phyloP scores from a whole-genome alignment of 2,888 invertebrate genomes.

The Cantharis nigra region DNA sequence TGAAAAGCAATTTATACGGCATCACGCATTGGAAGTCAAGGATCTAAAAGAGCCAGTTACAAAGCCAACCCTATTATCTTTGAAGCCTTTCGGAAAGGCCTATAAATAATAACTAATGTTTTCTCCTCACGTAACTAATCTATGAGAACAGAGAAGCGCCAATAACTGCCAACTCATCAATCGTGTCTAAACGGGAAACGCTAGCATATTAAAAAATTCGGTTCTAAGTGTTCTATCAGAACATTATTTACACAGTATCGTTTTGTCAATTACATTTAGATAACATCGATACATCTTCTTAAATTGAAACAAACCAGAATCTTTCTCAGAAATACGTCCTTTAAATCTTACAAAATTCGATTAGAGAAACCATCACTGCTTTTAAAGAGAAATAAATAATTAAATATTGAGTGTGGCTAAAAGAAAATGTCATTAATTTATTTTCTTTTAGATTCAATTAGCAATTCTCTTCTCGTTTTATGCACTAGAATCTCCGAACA shows the following conservation, averaged over 20 bases:
- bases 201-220: conserved; percentile 46
- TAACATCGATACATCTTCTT: conserved; percentile 40
- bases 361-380: conserved; percentile 36
- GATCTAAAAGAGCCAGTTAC: conserved; percentile 43
- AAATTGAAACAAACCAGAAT: conserved; percentile 40
- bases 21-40: conserved; percentile 45
- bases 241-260: conserved; percentile 33
- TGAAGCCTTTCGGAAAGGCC: conserved; percentile 43
- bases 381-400: conserved; percentile 36
- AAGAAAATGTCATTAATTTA: conserved; percentile 26
- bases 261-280: conserved; percentile 41
- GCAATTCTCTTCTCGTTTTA: conserved; percentile 15
- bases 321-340: conserved; percentile 32
- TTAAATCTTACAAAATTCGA: conserved; percentile 41
- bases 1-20: conserved; percentile 42
- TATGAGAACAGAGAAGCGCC: conserved; percentile 53
- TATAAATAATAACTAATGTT: conserved; percentile 55
- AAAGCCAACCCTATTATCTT: conserved; percentile 48
- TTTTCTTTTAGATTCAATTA: conserved; percentile 30
- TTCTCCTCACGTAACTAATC: conserved; percentile 56
- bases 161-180: conserved; percentile 55
- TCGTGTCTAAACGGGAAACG: conserved; percentile 39
- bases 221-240: conserved; percentile 30
- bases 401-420: conserved; percentile 31
- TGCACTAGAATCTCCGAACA: conserved; percentile 25